Base-by-base conservation (phyloP, 2,888 invertebrate genomes). In the Drosophila tripunctata region DNA sequence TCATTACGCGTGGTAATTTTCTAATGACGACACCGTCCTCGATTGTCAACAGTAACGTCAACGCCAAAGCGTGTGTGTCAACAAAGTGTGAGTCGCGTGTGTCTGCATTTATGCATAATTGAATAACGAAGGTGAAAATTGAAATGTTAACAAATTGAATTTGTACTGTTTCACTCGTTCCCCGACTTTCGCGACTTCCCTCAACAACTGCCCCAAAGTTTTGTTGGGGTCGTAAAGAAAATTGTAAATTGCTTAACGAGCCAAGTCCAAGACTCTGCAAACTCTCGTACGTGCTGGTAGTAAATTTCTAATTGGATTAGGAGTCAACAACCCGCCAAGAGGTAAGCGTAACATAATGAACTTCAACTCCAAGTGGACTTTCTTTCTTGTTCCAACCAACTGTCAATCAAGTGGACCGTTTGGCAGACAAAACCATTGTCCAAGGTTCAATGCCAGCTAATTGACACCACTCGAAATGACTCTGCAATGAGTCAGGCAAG, bases 61-160 rank as follows among this genome's bases (percentile, higher is more conserved):
- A n/a, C n/a, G 24, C 2, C 24, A 27, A 27, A 27, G 21, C 22
- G 41, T 15, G 47, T 52, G 72, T 40, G 48, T 22, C 35, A 48
- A 24, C 8, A 10, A 19, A 24, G 77, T 54, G 77, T 57, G 64
- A 43, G 66, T 17, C 54, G 67, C 65, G 76, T 70, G 79, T 70
- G 70, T 62, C 55, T 61, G 72, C 66, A 69, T 69, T 67, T 70
- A 45, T 64, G 67, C 73, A 69, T 84, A 84, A 84, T 84, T 87
- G 77, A 87, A 86, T 84, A 87, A 87, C 80, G 70, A 79, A 86
- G 79, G 77, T 84, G 86, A 85, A 87, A 87, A 85, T 84, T 85
- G 75, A 84, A 79, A 84, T 75, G 88, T 70, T 77, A 85, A 78
- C 80, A 84, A 84, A 84, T 84, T 84, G 79, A 87, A 85, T 84